Evolutionary conservation across 2,888 invertebrate genomes (phyloP), one percentile per base, ranked within the genome.

Genomic region (Zonitis immaculata): DNA sequence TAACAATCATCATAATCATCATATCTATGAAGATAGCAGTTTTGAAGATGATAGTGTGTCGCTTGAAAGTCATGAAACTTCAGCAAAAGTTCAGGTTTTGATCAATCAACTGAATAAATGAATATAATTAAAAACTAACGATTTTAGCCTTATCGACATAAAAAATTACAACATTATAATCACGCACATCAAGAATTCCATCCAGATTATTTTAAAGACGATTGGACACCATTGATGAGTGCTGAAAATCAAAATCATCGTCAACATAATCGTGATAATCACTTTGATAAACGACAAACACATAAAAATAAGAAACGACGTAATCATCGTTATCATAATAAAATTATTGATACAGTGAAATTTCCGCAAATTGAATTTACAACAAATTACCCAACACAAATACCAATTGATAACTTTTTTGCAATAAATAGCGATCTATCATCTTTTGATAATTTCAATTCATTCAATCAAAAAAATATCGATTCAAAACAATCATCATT

Each of bases 351-450:
- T 7, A 6, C 14, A 12, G 11, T 16, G 18, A 35, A 35, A 35
- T 8, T 16, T 6, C 28, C 30, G 12, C 25, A 47, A 47, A 47
- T 49, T n/a, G 49, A 49, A 6, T 20, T 49, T 1, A 44, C 49
- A 14, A 49, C 49, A 3, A 25, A 9, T 6, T 44, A 12, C 20
- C 49, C 49, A 11, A 18, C 26, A 7, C 14, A 45, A 14, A 27
- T 18, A 6, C 12, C 27, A n/a, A 28, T 28, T 14, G 3, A 7
- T 20, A 18, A 35, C 6, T 49, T 30, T 6, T 28, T 30, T 18
- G 12, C 18, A n/a, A 49, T n/a, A n/a, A n/a, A 16, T 7, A 12
- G 2, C n/a, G 7, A 22, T 20, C 35, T 39, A 1, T 39, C 47
- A 25, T 20, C 11, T 7, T 18, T 20, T 8, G 22, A 39, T 12